These are phyloP conservation scores for Tetropium fuscum DNA, from an alignment of 2,888 invertebrate species.

Conservation along the genomic window DNA sequence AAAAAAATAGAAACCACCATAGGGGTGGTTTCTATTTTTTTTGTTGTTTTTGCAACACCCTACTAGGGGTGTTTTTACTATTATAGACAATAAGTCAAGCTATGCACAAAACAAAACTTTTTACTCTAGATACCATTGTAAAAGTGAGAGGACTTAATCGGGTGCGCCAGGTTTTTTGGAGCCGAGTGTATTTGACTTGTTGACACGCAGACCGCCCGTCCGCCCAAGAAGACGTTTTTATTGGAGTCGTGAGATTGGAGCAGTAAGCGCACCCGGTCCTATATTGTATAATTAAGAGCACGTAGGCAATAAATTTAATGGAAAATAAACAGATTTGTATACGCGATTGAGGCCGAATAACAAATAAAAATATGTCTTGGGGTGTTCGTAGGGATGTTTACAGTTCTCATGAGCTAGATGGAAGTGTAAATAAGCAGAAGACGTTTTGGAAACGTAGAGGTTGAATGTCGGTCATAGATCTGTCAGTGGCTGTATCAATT, in stretches of 20 bases:
- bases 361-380: constrained; percentile 23
- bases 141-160: no score
- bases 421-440: constrained; percentile 16
- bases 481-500: constrained; percentile 57
- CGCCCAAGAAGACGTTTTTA: constrained; percentile 22
- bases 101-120: no score
- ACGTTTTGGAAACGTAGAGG: constrained; percentile 22
- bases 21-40: no score
- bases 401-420: constrained; percentile 20
- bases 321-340: constrained; percentile 25
- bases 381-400: constrained; percentile 19
- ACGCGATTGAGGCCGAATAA: constrained; percentile 20
- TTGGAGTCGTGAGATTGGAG: constrained; percentile 15
- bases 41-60: no score
- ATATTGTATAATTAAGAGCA: constrained; percentile 16
- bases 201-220: no score
- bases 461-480: constrained; percentile 56
- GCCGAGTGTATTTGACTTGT: no score
- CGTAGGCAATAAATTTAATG: constrained; percentile 24
- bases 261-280: constrained; percentile 19
- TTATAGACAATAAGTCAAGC: no score
- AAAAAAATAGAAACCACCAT: no score
- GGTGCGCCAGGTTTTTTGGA: no score
- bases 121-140: no score
- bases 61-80: no score